A percentile compares a stretch with the other conserved stretches of the same genome.
These are phyloP conservation scores for Oryctolagus cuniculus DNA, from an alignment of 2,113 vertebrate genomes.

Conservation along the genomic window mOryCun1.1 NC_091434.1:157555001-157555500, in stretches of 20 bases:
- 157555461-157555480: no score
- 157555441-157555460: no score
- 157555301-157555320: constrained; percentile 52
- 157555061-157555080: not conserved
- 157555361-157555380: no score
- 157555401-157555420: no score
- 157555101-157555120: no score
- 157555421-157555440: no score
- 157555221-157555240: constrained; percentile 27
- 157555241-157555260: not conserved
- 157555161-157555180: not conserved
- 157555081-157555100: not conserved
- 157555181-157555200: constrained; percentile 44
- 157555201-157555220: constrained; percentile 31
- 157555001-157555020: not conserved
- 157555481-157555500: no score
- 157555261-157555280: not conserved
- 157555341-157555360: no score
- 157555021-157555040: not conserved
- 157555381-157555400: no score
- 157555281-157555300: constrained; percentile 49
- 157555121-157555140: not conserved
- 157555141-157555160: not conserved
- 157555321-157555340: not conserved
- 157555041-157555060: not conserved